Evolutionary conservation across 2,797 vertebrate species (phyloP), one percentile per base, ranked within the genome.

Genomic region (Gambusia yucatana): DNA sequence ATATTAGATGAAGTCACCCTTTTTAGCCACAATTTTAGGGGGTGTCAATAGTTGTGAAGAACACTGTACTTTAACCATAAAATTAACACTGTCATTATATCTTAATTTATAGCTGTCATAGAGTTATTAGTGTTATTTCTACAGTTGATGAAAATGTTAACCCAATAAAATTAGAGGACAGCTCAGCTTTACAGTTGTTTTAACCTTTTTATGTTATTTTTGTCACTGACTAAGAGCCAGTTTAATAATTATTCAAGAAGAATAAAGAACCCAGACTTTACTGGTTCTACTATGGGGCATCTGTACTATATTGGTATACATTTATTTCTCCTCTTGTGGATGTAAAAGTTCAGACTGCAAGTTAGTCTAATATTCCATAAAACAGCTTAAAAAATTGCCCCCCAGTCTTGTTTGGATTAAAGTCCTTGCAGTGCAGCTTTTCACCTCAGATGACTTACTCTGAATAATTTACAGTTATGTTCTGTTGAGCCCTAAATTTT

Each of bases 361-460:
- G 41, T 78, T 69, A 76, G 69, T 75, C 43, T 74, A 69, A 87
- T 48, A 70, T 61, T 25, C 77, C 33, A 2, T 81, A 73, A 85
- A 88, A 84, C 33, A 77, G 85, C 76, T 86, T 84, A 79, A 84
- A 81, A 84, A 61, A 57, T 33, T 67, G 50, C 69, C 80, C 80
- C 33, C 33, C 1, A 61, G 84, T 61, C 46, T 83, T 75, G 65
- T 83, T 82, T 79, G 81, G 52, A 77, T 73, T 78, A 76, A 17
- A 73, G 75, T 73, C 81, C 48, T 76, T 47, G 41, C 55, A 22
- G 4, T 48, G 36, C 22, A 30, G 30, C 41, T 65, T 59, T 72
- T 79, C 55, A 77, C 76, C 71, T 87, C 11, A 3, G 72, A 65
- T 80, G 48, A 78, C 39, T 86, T 59, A 48, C 13, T 77, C 70